Conservation (phyloP, 2,113 vertebrate species). For the Daboia siamensis region DNA sequence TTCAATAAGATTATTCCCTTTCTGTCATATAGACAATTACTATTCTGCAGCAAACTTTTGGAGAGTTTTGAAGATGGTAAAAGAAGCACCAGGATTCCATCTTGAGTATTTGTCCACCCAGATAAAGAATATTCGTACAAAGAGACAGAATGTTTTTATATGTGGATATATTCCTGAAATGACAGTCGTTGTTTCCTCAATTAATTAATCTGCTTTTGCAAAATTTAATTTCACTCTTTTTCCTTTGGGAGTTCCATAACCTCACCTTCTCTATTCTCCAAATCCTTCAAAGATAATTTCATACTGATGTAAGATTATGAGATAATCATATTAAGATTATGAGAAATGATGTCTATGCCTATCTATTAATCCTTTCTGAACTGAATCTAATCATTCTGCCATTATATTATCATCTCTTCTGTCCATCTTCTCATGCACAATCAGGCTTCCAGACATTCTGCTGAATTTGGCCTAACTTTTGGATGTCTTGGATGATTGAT, state of each 20-base stretch:
- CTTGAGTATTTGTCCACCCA: background rate
- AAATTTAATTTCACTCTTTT: background rate
- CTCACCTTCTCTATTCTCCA: background rate
- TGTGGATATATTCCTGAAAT: background rate
- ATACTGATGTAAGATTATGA: background rate
- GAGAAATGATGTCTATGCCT: background rate
- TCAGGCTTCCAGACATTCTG: background rate
- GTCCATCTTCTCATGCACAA: background rate
- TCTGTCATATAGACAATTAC: background rate
- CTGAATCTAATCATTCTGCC: background rate
- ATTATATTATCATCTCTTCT: background rate
- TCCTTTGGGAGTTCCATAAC: background rate
- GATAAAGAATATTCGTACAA: background rate
- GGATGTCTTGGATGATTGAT: constrained; percentile 16
- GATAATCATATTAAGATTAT: background rate
- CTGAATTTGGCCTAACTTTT: background rate
- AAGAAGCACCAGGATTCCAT: background rate
- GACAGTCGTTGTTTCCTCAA: background rate
- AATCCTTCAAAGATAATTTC: background rate
- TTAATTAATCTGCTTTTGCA: background rate
- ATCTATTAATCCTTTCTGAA: background rate
- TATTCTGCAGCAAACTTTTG: background rate
- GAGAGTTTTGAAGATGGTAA: background rate
- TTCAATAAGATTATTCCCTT: background rate
- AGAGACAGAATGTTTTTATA: background rate